These are phyloP conservation scores for Parasteatoda tepidariorum DNA, from an alignment of 1,140 invertebrate genomes.

Conservation along the genomic window DNA sequence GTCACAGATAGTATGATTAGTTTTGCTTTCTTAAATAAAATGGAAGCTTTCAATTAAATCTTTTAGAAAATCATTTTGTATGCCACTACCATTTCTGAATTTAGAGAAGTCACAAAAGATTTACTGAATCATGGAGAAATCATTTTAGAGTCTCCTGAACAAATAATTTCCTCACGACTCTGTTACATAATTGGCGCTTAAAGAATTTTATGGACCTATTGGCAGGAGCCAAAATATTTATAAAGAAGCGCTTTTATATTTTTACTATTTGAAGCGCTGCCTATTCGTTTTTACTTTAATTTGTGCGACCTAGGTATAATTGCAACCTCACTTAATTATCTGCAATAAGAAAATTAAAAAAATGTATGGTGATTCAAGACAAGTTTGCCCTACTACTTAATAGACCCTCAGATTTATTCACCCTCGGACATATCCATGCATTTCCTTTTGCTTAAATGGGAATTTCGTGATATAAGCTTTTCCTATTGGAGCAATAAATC, in stretches of 20 bases:
- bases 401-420: not conserved
- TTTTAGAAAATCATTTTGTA: no score
- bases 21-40: not conserved
- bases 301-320: not conserved
- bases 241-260: not conserved
- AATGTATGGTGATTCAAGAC: not conserved
- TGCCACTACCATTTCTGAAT: no score
- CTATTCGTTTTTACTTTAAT: not conserved
- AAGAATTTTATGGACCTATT: no score
- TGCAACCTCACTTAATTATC: not conserved
- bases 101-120: no score
- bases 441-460: not conserved
- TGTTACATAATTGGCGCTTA: no score
- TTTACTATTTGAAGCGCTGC: not conserved
- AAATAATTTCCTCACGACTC: no score
- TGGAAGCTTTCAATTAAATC: no score
- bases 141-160: no score
- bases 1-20: not conserved
- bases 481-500: constrained; percentile 43
- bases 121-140: no score
- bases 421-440: no score
- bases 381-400: not conserved
- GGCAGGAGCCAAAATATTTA: not conserved
- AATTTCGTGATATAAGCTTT: constrained; percentile 20
- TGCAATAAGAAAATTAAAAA: not conserved